Base-by-base conservation (phyloP, 2,888 invertebrate genomes). In the Deroplatys truncata region DNA sequence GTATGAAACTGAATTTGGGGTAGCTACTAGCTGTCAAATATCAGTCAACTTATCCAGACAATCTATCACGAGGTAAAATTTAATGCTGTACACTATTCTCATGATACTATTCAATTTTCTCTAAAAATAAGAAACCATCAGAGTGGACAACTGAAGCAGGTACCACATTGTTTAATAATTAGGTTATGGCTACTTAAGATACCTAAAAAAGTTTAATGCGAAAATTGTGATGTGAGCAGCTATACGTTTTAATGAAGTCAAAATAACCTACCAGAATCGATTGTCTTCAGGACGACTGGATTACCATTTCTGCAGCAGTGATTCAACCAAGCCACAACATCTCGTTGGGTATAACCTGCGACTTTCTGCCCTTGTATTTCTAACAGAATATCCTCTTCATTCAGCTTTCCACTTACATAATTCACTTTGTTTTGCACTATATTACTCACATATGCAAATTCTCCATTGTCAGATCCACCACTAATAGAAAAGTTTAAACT, bases 361-460 rank as follows among this genome's bases (percentile, higher is more conserved):
- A 95, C 94, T 92, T 94, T 94, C 92, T 94, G 94, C 82, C 94
- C 94, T 92, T 95, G 94, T 86, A 95, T 93, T 92, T 95, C 95
- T 90, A 95, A 91, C 56, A 95, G 92, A 89, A 94, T 92, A 91
- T 94, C 94, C 29, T 91, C 91, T 56, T 92, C 91, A 88, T 92
- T 91, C 82, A 93, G 90, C 84, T 91, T 91, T 82, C 92, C 92
- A 90, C 91, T 91, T 43, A 91, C 89, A 90, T 91, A 92, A 89
- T 91, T 91, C 56, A 92, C 91, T 91, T 92, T 91, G 84, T 90
- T 91, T 90, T 92, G 91, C 85, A 90, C 90, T 28, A 92, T 91
- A 89, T 92, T 92, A 89, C 92, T 92, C 86, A 93, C 91, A 91
- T 92, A 92, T 1, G 93, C 92, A 91, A 93, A 93, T 91, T 93